Evolutionary conservation across 53 echinoderm and acorn worm genomes (phyloP).

Genomic region (Apostichopus leukothele): DNA sequence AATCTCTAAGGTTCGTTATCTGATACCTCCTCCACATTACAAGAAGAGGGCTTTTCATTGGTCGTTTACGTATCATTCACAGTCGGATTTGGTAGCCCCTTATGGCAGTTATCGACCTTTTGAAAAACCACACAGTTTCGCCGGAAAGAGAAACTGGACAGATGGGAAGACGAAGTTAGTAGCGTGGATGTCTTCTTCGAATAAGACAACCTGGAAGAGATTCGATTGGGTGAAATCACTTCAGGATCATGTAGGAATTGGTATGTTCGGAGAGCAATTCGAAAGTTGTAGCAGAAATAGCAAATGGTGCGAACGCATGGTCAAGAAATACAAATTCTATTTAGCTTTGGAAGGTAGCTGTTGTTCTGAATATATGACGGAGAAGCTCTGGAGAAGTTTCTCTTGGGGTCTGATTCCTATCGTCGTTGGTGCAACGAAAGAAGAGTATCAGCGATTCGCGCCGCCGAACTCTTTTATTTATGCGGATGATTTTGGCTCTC

Average conservation of each 20-base stretch:
- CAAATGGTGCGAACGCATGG: conserved; percentile 41
- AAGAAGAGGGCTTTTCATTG: conserved; percentile 29
- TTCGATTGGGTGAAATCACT: conserved; percentile 53
- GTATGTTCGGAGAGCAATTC: conserved; percentile 55
- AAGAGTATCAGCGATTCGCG: conserved; percentile 50
- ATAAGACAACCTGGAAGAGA: conserved; percentile 55
- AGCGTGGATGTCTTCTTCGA: conserved; percentile 64
- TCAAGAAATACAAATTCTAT: conserved; percentile 64
- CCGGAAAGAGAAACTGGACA: neutral
- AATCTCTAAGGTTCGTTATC: neutral
- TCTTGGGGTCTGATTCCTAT: conserved; percentile 56
- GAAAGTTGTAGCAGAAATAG: conserved; percentile 50
- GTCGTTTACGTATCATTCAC: conserved; percentile 54
- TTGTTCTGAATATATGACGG: conserved; percentile 62
- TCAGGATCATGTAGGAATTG: conserved; percentile 44
- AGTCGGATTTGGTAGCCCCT: conserved; percentile 52
- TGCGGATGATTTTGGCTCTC: conserved; percentile 54
- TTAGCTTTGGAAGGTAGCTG: conserved; percentile 60
- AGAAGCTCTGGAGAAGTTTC: conserved; percentile 64
- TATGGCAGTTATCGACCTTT: conserved; percentile 54
- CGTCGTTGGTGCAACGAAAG: conserved; percentile 57
- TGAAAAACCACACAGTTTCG: neutral
- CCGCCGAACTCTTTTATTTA: conserved; percentile 70
- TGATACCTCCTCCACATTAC: neutral
- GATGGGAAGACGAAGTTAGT: conserved; percentile 45